These are phyloP conservation scores for Subacronicta megacephala DNA, from an alignment of 2,888 invertebrate genomes.

Conservation along the genomic window DNA sequence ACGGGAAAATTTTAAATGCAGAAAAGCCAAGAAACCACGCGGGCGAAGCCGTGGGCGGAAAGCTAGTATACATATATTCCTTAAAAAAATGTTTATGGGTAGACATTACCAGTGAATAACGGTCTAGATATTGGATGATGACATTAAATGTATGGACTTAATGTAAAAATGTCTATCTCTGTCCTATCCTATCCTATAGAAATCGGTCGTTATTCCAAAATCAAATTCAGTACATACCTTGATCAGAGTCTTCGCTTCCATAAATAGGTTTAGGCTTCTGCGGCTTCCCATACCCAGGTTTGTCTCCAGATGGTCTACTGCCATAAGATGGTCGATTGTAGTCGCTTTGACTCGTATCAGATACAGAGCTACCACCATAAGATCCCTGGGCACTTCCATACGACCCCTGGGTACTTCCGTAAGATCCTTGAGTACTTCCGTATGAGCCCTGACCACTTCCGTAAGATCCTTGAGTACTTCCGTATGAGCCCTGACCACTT, in stretches of 20 bases:
- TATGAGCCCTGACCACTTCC: constrained; percentile 17
- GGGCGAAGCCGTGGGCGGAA: no score
- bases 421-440: constrained; percentile 14
- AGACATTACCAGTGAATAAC: no score
- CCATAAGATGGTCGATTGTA: constrained; percentile 44
- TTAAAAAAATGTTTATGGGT: no score
- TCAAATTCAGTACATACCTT: constrained; percentile 16
- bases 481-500: constrained; percentile 14
- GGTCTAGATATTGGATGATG: no score
- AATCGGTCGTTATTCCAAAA: no score
- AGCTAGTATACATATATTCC: no score
- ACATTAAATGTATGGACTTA: no score
- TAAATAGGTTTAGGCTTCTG: constrained; percentile 49
- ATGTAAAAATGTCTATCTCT: no score
- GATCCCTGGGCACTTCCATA: constrained; percentile 1
- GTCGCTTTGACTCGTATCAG: constrained; percentile 9
- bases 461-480: constrained; percentile 17
- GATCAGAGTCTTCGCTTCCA: constrained; percentile 33
- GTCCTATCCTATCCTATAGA: no score
- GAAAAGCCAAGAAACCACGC: no score
- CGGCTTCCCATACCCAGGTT: constrained; percentile 42
- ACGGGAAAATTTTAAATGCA: no score
- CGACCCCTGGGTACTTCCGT: constrained; percentile 5
- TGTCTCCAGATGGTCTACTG: constrained; percentile 17
- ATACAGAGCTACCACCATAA: background rate